These are phyloP conservation scores for Axinella damicornis DNA, from an alignment of 37 sponge, comb jelly and placozoan genomes.

Conservation along the genomic window DNA sequence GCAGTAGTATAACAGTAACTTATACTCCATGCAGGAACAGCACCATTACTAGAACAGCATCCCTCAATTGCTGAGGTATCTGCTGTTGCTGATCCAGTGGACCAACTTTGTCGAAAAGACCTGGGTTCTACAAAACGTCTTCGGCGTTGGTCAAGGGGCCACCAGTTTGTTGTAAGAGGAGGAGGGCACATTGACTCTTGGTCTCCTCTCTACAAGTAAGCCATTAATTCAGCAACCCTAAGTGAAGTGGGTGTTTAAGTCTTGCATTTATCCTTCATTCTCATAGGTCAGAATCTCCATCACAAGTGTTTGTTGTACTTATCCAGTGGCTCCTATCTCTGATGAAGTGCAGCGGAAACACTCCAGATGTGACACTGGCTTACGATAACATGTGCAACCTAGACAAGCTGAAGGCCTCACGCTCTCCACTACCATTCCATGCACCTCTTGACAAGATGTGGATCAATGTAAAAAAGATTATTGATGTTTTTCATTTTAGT, in stretches of 20 bases:
- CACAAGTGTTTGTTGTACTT: constrained; percentile 35
- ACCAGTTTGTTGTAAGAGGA: constrained; percentile 33
- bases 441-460: constrained; percentile 1
- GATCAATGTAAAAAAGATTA: constrained; percentile 9
- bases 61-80: neutral
- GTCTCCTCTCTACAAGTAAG: constrained; percentile 42
- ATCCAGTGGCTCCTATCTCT: constrained; percentile 35
- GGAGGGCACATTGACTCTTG: constrained; percentile 42
- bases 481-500: constrained; percentile 17
- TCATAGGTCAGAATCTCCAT: constrained; percentile 42
- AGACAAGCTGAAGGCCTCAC: neutral
- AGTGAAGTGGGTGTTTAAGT: too few species aligned
- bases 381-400: constrained; percentile 26
- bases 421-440: constrained; percentile 1
- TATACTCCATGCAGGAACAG: neutral
- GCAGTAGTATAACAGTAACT: neutral
- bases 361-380: constrained; percentile 4
- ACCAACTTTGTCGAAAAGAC: constrained; percentile 18
- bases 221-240: too few species aligned
- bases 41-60: neutral
- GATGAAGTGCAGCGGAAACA: neutral
- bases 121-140: neutral
- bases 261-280: neutral
- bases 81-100: neutral
- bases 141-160: constrained; percentile 37